Evolutionary conservation across 2,797 vertebrate species (phyloP), one percentile per base, ranked within the genome.

Genomic region (Prunella strophiata): DNA sequence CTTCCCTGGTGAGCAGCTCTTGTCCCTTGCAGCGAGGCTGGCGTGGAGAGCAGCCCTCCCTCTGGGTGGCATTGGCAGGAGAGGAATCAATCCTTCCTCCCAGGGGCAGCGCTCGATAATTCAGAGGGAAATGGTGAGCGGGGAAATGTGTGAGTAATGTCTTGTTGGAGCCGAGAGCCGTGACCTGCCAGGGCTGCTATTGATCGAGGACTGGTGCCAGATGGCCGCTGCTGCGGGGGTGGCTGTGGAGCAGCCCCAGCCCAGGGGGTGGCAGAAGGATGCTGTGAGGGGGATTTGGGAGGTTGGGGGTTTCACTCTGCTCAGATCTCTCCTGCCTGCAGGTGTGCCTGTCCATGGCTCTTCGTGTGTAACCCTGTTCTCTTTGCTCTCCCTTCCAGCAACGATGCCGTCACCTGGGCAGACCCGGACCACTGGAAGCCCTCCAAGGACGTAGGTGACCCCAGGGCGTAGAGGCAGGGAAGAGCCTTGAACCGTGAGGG

Each of bases 401-500:
- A 95, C 97, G 38, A 98, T 98, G 98, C 96, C 93, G 96, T 98
- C 98, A 96, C 93, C 96, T 97, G 97, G 98, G 97, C 96, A 96
- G 95, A 97, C 89, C 81, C 91, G 65, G 73, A 97, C 90, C 57
- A 45, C 94, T 94, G 98, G 96, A 97, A 98, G 96, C 93, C 96
- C 95, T 85, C 93, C 78, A 83, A 98, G 97, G 95, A 98, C 81
- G 38, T 97, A 98, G 98, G 97, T 96, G 96, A 97, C 95, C 96
- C 79, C 93, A 97, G 97, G 97, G 96, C 80, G 16, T 84, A 97
- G 97, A 97, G 97, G 97, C 98, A 93, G 97, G 97, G 96, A 98
- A 98, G 97, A 98, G 97, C 97, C 97, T 98, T 97, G 97, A 98
- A 98, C 96, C 73, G 98, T 96, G 98, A 97, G 97, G 97, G 99